Percentiles rank a stretch among this genome's conserved stretches.
Conservation (phyloP, 2,888 invertebrate genomes). For the Argyra leucocephala region DNA sequence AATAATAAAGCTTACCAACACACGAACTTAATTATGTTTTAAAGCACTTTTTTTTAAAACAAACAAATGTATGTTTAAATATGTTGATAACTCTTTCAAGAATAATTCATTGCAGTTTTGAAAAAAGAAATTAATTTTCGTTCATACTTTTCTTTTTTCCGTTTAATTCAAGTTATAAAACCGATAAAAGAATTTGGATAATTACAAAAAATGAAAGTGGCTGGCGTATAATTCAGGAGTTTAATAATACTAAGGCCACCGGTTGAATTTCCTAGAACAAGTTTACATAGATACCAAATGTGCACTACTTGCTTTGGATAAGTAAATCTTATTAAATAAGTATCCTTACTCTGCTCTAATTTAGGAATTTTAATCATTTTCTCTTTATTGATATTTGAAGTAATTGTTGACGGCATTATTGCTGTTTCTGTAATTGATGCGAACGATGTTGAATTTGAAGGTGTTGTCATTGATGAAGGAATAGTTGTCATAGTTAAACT, state of each 20-base stretch:
- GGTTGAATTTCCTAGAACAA: neutral
- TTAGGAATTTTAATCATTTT: constrained; percentile 17
- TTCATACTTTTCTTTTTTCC: too few relatives aligned
- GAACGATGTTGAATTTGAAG: neutral
- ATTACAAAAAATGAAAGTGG: neutral
- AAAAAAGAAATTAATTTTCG: neutral
- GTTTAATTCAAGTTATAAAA: constrained; percentile 1
- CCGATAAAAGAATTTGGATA: neutral
- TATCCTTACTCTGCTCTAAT: constrained; percentile 23
- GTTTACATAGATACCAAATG: constrained; percentile 22
- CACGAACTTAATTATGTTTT: neutral
- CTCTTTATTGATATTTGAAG: constrained; percentile 4
- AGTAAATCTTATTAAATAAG: constrained; percentile 5
- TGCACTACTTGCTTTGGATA: constrained; percentile 20
- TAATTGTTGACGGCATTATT: neutral
- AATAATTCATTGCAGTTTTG: too few relatives aligned
- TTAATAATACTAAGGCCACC: neutral
- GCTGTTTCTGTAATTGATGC: neutral
- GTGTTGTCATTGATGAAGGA: neutral
- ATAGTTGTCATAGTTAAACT: neutral
- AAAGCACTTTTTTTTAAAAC: too few relatives aligned
- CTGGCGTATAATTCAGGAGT: neutral
- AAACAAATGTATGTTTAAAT: too few relatives aligned
- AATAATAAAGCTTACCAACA: neutral
- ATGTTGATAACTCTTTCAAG: too few relatives aligned